phyloP scores from a whole-genome alignment of 2,888 invertebrate species.

The Drymonia ruficornis region DNA sequence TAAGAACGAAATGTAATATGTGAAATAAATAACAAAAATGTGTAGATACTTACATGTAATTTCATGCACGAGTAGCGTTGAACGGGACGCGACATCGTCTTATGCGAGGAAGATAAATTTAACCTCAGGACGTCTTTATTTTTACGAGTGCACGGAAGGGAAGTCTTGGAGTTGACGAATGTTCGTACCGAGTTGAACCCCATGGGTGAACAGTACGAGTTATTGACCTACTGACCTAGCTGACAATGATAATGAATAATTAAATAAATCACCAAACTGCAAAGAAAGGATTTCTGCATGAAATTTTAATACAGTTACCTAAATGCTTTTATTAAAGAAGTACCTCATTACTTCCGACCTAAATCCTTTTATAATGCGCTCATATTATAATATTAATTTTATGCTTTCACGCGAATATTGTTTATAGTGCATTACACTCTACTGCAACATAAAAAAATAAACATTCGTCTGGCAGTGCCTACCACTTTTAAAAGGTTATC shows the following conservation, averaged over 20 bases:
- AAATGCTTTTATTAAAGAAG: not conserved
- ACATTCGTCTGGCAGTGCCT: not conserved
- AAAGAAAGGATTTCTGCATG: not conserved
- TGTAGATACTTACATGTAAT: conserved; percentile 25
- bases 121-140: conserved; percentile 19
- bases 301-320: too few relatives aligned
- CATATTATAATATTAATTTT: not conserved
- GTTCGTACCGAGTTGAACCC: not conserved
- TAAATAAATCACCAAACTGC: not conserved
- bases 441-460: not conserved
- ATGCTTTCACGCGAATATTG: not conserved
- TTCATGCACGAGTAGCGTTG: conserved; percentile 36
- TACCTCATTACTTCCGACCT: not conserved
- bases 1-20: conserved; percentile 12
- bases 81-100: conserved; percentile 32
- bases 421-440: not conserved
- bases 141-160: conserved; percentile 9
- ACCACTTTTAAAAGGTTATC: too few relatives aligned
- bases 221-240: conserved; percentile 1
- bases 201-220: not conserved
- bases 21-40: conserved; percentile 26
- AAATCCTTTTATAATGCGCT: not conserved
- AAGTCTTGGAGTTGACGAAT: conserved; percentile 1
- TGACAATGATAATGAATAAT: not conserved
- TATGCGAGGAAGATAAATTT: conserved; percentile 39